phyloP scores from a whole-genome alignment of 2,888 invertebrate genomes.

The Heliconius hortense region DNA sequence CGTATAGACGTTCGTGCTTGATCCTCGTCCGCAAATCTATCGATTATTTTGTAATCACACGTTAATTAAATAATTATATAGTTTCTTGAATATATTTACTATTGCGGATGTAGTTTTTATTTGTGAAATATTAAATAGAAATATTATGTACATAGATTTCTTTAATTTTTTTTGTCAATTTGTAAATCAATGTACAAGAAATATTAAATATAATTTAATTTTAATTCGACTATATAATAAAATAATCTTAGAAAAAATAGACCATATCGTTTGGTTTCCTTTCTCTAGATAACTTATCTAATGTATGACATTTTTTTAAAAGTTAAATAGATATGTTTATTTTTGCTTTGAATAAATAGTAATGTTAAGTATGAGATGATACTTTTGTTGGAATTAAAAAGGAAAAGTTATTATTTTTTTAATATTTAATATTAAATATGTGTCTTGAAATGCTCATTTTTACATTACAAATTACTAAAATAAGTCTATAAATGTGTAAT shows the following conservation, averaged over 20 bases:
- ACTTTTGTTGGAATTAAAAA: too few relatives aligned
- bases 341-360: too few relatives aligned
- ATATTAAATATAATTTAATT: too few relatives aligned
- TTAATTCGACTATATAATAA: background rate
- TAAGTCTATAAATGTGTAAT: too few relatives aligned
- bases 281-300: slow-evolving; percentile 3
- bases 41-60: slow-evolving; percentile 24
- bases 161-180: too few relatives aligned
- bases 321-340: too few relatives aligned
- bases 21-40: slow-evolving; percentile 25
- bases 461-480: too few relatives aligned
- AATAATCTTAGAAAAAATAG: background rate
- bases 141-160: background rate
- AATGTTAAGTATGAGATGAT: too few relatives aligned
- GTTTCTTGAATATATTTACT: slow-evolving; percentile 19
- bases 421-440: too few relatives aligned
- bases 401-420: too few relatives aligned
- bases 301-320: background rate
- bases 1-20: slow-evolving; percentile 20
- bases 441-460: too few relatives aligned
- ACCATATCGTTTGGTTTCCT: background rate
- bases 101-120: slow-evolving; percentile 15
- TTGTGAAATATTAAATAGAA: background rate
- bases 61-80: slow-evolving; percentile 26
- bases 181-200: too few relatives aligned